Conservation (phyloP, 2,113 vertebrate species). For the Cavia aperea region DNA sequence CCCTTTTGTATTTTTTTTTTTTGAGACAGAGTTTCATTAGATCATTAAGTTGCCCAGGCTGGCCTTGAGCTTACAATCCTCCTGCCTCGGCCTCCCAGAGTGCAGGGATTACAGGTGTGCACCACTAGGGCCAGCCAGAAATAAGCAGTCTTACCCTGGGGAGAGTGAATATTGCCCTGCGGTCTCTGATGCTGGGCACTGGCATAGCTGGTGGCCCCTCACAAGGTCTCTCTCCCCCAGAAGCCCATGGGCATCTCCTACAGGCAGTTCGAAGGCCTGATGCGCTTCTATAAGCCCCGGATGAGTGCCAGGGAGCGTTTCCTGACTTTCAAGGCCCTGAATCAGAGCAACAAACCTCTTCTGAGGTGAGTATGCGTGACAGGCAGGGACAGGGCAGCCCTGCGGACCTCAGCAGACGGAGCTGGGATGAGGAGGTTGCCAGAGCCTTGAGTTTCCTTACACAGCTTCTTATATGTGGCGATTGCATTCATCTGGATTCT, state of each 20-base stretch:
- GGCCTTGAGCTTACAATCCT: neutral
- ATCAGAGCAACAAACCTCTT: slow-evolving; percentile 82
- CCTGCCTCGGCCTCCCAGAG: neutral
- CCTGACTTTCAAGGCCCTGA: slow-evolving; percentile 93
- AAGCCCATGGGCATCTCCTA: slow-evolving; percentile 88
- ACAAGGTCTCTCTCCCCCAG: slow-evolving; percentile 68
- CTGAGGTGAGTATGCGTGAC: slow-evolving; percentile 79
- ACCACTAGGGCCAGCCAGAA: neutral
- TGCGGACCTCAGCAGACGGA: neutral
- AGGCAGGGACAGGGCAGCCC: neutral
- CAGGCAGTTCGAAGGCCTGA: slow-evolving; percentile 93
- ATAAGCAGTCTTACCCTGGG: neutral
- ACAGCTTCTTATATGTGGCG: neutral
- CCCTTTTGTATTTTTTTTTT: neutral
- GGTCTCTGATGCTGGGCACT: neutral
- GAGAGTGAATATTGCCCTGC: neutral
- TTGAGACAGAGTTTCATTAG: neutral
- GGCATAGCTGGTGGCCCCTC: neutral
- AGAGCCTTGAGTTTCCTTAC: neutral
- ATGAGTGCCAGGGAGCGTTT: slow-evolving; percentile 91
- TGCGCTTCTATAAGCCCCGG: slow-evolving; percentile 92
- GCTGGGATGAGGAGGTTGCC: neutral
- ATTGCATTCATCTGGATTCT: neutral
- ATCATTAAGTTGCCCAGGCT: neutral
- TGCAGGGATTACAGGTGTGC: neutral